These are phyloP conservation scores for Mustelus asterias DNA, from an alignment of 2,113 vertebrate species.

Conservation along the genomic window DNA sequence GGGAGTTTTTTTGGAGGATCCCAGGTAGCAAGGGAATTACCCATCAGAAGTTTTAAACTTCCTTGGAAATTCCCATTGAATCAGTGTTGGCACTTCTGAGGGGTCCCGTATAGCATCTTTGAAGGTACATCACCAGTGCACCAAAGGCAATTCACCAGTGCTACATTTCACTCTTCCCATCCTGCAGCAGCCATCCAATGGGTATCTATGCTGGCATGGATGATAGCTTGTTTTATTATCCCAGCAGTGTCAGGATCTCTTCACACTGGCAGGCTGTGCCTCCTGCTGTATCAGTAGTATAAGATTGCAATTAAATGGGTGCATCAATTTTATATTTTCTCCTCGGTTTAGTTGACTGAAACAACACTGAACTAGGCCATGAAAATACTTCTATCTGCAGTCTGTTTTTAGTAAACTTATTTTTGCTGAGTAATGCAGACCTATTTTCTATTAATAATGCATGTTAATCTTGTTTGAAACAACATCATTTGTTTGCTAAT, in stretches of 20 bases:
- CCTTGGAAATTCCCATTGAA: too few species aligned
- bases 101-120: too few species aligned
- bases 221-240: neutral
- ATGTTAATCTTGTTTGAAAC: slow-evolving; percentile 10
- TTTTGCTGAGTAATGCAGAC: slow-evolving; percentile 2
- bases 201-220: neutral
- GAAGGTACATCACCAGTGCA: too few species aligned
- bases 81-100: too few species aligned
- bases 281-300: neutral
- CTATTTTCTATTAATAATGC: slow-evolving; percentile 26
- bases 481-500: slow-evolving; percentile 4
- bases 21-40: too few species aligned
- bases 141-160: neutral
- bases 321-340: neutral
- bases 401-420: neutral
- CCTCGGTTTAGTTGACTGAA: neutral
- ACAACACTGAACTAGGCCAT: neutral
- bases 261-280: neutral
- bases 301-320: neutral
- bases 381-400: neutral
- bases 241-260: neutral
- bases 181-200: neutral
- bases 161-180: too few species aligned
- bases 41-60: too few species aligned
- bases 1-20: too few species aligned